Base-by-base conservation (phyloP, 1,140 invertebrate species). In the Chironomus tepperi region DNA sequence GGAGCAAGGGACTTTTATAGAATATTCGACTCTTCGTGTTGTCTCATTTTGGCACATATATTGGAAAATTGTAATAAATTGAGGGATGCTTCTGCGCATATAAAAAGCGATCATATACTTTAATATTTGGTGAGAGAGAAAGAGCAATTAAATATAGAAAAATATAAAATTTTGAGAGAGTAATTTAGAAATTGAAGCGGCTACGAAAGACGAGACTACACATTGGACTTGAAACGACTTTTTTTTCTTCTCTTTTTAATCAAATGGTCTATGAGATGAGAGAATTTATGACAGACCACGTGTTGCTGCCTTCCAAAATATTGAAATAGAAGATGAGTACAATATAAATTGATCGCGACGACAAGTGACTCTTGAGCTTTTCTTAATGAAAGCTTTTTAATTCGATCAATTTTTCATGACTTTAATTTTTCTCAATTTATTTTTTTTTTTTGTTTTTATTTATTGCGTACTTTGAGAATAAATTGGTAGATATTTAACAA, bases 1-100 rank as follows among this genome's bases (percentile, higher is more conserved):
- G n/a, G 18, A 70, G 65, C 18, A 21, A 70, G 65, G 65, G 65
- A 70, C 16, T 19, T 70, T 70, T 70, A 70, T 70, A 70, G 47
- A 18, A 10, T 9, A 8, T 21, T 19, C 16, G 16, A 18, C 19
- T 70, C 19, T 18, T 70, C 16, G 19, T 70, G 65, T 21, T 21
- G 65, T 70, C 65, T 70, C 65, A 21, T 19, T 70, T 70, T 21
- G 65, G 65, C 65, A 19, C 9, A 18, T 18, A 19, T 18, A 70
- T 70, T 70, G 65, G 65, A 70, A 70, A 70, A 57, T 57, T n/a
- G 24, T 34, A 12, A 57, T n/a, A n/a, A 57, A 57, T 57, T 57
- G 47, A 57, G 47, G 47, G 47, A n/a, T 57, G 47, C 12, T 57
- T 57, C 47, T 57, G 47, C 47, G 47, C 47, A 57, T 57, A 57